phyloP scores from a whole-genome alignment of 2,113 vertebrate species.

The Mesembrinibis cayennensis region DNA sequence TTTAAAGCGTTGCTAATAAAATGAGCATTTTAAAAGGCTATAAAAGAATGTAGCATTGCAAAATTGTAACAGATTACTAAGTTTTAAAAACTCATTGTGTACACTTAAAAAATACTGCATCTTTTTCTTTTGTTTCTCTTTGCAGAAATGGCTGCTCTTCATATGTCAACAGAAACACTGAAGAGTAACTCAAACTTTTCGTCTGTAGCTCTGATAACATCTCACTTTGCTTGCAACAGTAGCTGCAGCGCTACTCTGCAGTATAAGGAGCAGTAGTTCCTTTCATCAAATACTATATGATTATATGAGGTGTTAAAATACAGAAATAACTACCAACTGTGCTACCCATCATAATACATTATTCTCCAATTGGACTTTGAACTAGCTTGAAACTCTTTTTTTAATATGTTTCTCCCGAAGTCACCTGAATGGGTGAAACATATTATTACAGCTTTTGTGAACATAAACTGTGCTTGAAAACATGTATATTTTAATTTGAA shows the following conservation, averaged over 20 bases:
- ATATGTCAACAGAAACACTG: constrained; percentile 20
- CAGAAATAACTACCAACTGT: background rate
- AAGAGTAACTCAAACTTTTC: background rate
- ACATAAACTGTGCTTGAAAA: background rate
- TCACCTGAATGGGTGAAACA: background rate
- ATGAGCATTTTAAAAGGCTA: constrained; percentile 41
- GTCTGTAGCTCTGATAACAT: background rate
- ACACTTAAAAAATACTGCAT: constrained; percentile 14
- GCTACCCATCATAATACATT: background rate
- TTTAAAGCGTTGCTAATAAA: constrained; percentile 51
- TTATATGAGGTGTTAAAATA: background rate
- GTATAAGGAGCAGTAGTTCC: background rate
- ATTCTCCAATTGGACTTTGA: background rate
- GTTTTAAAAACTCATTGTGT: constrained; percentile 40
- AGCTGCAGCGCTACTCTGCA: background rate
- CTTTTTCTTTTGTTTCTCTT: constrained; percentile 50
- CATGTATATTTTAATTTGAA: background rate
- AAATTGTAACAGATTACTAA: constrained; percentile 53
- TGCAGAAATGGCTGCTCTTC: background rate
- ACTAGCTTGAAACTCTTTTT: background rate
- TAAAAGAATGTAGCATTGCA: constrained; percentile 40
- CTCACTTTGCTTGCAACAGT: background rate
- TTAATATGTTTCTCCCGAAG: background rate
- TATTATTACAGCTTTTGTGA: background rate
- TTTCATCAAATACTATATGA: background rate